Conservation (phyloP, 1,140 invertebrate species). For the Apis dorsata region DNA sequence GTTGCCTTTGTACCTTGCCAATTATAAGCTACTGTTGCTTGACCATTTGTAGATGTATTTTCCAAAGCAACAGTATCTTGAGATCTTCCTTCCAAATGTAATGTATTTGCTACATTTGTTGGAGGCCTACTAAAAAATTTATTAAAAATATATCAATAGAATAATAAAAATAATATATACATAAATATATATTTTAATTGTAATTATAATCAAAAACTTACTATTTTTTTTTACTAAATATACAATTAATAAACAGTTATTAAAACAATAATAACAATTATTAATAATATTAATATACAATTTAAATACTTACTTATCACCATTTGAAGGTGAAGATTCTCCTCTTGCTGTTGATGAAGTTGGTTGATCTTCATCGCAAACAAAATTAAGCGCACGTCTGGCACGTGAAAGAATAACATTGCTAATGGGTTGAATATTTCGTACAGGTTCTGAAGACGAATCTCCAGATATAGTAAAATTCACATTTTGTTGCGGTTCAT, state of each 20-base stretch:
- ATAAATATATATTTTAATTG: neutral
- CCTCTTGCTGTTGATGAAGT: slow-evolving; percentile 53
- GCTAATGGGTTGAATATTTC: slow-evolving; percentile 66
- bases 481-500: slow-evolving; percentile 57
- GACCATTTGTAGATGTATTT: slow-evolving; percentile 57
- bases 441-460: slow-evolving; percentile 55
- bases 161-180: neutral
- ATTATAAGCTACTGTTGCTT: slow-evolving; percentile 78
- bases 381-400: slow-evolving; percentile 67
- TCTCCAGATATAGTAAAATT: neutral
- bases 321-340: slow-evolving; percentile 64
- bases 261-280: too few relatives aligned
- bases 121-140: slow-evolving; percentile 68
- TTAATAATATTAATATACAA: too few relatives aligned
- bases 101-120: slow-evolving; percentile 69
- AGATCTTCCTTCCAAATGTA: slow-evolving; percentile 66
- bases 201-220: neutral
- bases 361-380: slow-evolving; percentile 70
- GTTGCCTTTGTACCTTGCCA: slow-evolving; percentile 87
- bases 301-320: slow-evolving; percentile 64
- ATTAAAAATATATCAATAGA: slow-evolving; percentile 21
- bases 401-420: slow-evolving; percentile 66
- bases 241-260: too few relatives aligned
- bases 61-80: slow-evolving; percentile 63
- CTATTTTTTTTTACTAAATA: neutral